Evolutionary conservation across 2,113 vertebrate genomes (phyloP).

Genomic region (Petrocephalus zakoni): DNA sequence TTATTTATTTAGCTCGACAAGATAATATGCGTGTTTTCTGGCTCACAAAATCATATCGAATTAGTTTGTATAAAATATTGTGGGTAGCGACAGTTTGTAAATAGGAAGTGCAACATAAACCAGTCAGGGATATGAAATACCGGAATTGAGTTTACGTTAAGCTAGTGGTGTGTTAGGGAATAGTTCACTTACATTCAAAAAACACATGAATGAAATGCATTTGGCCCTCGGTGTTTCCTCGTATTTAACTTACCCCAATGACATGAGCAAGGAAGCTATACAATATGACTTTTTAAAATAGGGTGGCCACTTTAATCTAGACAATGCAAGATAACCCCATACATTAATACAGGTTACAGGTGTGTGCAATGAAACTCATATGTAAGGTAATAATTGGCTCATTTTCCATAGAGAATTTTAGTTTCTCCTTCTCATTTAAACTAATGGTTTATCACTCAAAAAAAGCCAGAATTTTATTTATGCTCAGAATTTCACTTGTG

Average conservation of each 20-base stretch:
- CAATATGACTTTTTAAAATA: neutral
- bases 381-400: neutral
- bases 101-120: neutral
- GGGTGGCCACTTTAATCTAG: neutral
- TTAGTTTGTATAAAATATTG: neutral
- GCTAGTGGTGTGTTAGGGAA: neutral
- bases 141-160: neutral
- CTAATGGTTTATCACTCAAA: neutral
- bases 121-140: neutral
- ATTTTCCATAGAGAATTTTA: neutral
- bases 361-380: neutral
- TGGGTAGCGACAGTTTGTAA: neutral
- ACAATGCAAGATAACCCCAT: neutral
- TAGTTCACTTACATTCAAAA: neutral
- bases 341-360: neutral
- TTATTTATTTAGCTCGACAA: neutral
- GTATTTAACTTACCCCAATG: neutral
- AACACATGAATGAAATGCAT: neutral
- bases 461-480: constrained; percentile 27
- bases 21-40: neutral
- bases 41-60: neutral
- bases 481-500: constrained; percentile 13
- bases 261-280: neutral
- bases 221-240: neutral
- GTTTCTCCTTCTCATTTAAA: neutral